phyloP scores from a whole-genome alignment of 2,888 invertebrate species.

The Xestia ashworthii region DNA sequence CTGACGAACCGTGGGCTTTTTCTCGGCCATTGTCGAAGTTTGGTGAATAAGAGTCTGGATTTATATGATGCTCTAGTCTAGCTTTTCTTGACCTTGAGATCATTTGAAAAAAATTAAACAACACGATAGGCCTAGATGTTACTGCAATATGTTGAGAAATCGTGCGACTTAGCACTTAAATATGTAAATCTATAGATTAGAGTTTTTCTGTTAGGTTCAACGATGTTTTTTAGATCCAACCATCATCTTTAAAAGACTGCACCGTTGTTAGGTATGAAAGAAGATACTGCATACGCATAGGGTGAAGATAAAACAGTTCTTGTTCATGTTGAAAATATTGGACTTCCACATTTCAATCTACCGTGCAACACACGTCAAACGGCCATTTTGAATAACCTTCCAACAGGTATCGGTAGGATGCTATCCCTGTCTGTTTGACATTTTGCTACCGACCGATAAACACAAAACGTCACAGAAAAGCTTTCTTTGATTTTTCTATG shows the following conservation, averaged over 20 bases:
- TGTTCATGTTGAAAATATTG: neutral
- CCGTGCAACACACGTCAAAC: neutral
- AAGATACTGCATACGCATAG: neutral
- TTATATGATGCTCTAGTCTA: neutral
- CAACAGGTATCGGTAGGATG: no score
- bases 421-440: no score
- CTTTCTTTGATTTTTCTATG: no score
- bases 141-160: neutral
- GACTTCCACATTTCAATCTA: neutral
- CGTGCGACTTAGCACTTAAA: neutral
- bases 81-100: neutral
- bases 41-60: neutral
- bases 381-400: no score
- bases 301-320: neutral
- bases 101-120: neutral
- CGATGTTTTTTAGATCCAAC: neutral
- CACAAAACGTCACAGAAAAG: no score
- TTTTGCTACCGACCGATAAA: no score
- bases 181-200: neutral
- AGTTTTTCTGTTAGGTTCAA: neutral
- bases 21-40: slow-evolving; percentile 33
- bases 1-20: slow-evolving; percentile 43
- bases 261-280: neutral
- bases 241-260: neutral
- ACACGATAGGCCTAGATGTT: neutral